Conservation (phyloP, 2,113 vertebrate species). For the Petrocephalus microphthalmus region DNA sequence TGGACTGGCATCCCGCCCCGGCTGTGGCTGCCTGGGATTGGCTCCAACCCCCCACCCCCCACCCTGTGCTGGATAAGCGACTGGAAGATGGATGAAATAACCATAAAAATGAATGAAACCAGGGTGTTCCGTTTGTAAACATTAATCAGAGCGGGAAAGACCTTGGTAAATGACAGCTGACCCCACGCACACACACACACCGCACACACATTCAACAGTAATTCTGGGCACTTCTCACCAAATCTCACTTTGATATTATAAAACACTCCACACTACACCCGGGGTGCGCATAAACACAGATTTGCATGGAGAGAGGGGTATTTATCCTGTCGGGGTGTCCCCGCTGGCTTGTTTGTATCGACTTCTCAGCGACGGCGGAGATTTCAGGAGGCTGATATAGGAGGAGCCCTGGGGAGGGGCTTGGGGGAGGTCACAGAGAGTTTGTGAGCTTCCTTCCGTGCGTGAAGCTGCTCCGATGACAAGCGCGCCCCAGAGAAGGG, state of each 20-base stretch:
- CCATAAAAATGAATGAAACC: neutral
- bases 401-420: neutral
- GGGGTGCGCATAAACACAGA: neutral
- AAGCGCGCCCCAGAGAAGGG: neutral
- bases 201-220: neutral
- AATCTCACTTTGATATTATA: neutral
- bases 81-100: neutral
- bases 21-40: neutral
- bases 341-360: neutral
- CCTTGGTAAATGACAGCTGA: neutral
- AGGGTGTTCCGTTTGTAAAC: neutral
- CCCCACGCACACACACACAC: neutral
- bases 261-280: neutral
- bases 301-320: neutral
- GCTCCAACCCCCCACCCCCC: neutral
- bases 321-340: neutral
- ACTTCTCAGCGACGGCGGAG: neutral
- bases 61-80: neutral
- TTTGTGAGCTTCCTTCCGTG: neutral
- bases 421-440: neutral
- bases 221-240: neutral
- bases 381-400: neutral
- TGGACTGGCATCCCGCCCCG: neutral
- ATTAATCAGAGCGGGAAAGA: neutral
- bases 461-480: neutral